phyloP scores from a whole-genome alignment of 2,113 vertebrate species.

The Pygoscelis adeliae region DNA sequence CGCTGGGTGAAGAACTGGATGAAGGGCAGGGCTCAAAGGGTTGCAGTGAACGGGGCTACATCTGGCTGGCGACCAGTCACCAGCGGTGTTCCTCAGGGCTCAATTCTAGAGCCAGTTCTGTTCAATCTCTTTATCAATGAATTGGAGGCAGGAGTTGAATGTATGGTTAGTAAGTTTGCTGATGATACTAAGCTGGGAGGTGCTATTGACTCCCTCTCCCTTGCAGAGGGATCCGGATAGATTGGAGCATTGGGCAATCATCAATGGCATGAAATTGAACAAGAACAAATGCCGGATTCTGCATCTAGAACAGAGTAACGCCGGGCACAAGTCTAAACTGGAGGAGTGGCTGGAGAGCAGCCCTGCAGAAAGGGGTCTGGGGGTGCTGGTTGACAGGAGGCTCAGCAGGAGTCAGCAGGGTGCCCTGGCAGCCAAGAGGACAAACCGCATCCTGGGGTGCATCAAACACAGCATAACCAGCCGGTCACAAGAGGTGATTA shows the following conservation, averaged over 20 bases:
- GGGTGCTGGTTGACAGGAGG: too few relatives aligned
- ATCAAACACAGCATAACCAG: too few relatives aligned
- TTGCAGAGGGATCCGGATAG: neutral
- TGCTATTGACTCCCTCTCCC: neutral
- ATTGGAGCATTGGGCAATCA: neutral
- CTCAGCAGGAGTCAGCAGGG: too few relatives aligned
- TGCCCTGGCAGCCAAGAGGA: too few relatives aligned
- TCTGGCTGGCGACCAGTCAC: too few relatives aligned
- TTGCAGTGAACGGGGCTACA: too few relatives aligned
- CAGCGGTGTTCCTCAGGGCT: too few relatives aligned
- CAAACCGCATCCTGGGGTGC: too few relatives aligned
- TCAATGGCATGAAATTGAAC: neutral
- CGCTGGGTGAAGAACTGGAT: neutral
- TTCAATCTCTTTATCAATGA: neutral
- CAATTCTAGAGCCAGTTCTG: neutral
- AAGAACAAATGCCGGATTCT: neutral
- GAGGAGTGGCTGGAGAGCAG: neutral
- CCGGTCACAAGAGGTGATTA: too few relatives aligned
- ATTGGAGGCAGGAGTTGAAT: neutral
- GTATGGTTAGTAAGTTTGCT: neutral
- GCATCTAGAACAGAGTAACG: neutral
- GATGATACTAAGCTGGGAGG: neutral
- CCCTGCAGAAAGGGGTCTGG: too few relatives aligned
- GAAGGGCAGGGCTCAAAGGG: neutral
- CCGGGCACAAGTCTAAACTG: neutral